Percentiles rank a stretch among this genome's conserved stretches.
Conservation (phyloP, 2,113 vertebrate genomes). For the Takifugu bimaculatus region DNA sequence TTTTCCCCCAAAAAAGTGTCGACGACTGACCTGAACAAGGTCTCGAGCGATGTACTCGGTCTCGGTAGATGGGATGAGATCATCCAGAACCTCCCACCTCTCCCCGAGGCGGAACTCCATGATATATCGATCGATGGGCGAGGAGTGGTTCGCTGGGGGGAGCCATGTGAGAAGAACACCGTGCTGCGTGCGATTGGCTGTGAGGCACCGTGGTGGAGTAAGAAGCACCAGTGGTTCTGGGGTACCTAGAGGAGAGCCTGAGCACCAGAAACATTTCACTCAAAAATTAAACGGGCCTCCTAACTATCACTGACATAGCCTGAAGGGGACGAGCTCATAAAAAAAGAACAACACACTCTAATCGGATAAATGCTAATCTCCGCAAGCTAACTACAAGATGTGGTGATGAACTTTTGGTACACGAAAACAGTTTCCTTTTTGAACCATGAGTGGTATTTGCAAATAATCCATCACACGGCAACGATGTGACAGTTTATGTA, state of each 20-base stretch:
- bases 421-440: too few species aligned
- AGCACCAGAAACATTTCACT: not conserved
- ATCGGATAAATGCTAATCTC: too few species aligned
- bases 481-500: too few species aligned
- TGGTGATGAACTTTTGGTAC: too few species aligned
- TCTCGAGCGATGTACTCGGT: constrained; percentile 93
- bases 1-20: not conserved
- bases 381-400: too few species aligned
- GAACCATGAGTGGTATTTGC: too few species aligned
- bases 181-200: constrained; percentile 98
- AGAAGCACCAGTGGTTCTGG: constrained; percentile 99
- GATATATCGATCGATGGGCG: constrained; percentile 92
- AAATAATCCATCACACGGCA: too few species aligned
- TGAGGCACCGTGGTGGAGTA: constrained; percentile 99
- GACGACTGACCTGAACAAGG: constrained; percentile 84
- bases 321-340: too few species aligned
- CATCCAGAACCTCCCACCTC: constrained; percentile 93
- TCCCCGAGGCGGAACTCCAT: constrained; percentile 96
- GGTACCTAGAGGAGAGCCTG: constrained; percentile 96
- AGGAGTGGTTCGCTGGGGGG: constrained; percentile 94
- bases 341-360: too few species aligned
- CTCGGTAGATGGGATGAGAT: constrained; percentile 85
- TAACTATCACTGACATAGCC: too few species aligned
- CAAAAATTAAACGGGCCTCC: not conserved
- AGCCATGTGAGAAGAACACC: constrained; percentile 98